Conservation (phyloP, 1,140 invertebrate species). For the Polypedilum vanderplanki region DNA sequence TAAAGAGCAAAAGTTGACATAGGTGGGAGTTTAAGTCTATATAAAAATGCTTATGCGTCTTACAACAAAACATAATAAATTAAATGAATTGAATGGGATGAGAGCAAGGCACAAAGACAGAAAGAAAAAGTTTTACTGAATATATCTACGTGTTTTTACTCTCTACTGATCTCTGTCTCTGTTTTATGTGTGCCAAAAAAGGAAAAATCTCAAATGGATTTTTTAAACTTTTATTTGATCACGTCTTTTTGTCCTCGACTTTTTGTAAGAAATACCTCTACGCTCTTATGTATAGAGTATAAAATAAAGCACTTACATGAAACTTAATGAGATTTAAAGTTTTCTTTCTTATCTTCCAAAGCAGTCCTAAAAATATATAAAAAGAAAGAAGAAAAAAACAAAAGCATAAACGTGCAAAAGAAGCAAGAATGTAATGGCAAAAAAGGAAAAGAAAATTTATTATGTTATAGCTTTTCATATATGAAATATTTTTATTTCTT, state of each 20-base stretch:
- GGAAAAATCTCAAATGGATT: slow-evolving; percentile 11
- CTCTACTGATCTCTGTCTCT: neutral
- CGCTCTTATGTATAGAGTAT: too few relatives aligned
- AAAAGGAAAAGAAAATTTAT: neutral
- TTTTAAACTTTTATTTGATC: slow-evolving; percentile 15
- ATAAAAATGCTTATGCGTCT: too few relatives aligned
- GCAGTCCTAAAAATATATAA: neutral
- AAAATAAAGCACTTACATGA: neutral
- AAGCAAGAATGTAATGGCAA: neutral
- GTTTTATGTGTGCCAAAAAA: neutral
- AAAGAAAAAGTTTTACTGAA: neutral
- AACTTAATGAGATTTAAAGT: slow-evolving; percentile 14
- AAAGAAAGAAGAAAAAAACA: neutral
- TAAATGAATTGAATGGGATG: neutral
- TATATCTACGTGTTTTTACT: neutral
- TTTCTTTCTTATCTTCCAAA: neutral
- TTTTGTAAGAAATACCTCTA: too few relatives aligned
- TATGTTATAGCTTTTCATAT: slow-evolving; percentile 11
- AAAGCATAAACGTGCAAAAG: neutral
- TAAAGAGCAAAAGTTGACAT: too few relatives aligned
- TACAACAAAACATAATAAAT: slow-evolving; percentile 9
- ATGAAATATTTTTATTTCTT: neutral
- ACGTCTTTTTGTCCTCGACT: neutral
- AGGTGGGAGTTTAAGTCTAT: too few relatives aligned
- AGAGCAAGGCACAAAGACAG: neutral